These are phyloP conservation scores for Arvicanthis niloticus DNA, from an alignment of 2,113 vertebrate genomes.

Conservation along the genomic window DNA sequence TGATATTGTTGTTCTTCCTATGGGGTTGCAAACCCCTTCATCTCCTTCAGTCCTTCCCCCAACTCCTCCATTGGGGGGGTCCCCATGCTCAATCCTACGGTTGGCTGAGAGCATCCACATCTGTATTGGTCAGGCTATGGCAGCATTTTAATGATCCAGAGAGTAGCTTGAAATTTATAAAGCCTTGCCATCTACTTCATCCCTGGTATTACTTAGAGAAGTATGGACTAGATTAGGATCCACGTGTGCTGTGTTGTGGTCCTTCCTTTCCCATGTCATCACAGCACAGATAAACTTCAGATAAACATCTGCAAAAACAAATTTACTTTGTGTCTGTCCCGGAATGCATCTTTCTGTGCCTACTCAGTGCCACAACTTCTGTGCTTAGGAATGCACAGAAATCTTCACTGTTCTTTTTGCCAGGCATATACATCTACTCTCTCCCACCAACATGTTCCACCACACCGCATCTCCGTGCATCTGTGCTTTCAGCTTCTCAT, in stretches of 20 bases:
- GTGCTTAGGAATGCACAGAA: neutral
- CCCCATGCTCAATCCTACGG: too few species aligned
- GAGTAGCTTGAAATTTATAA: neutral
- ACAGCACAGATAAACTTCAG: neutral
- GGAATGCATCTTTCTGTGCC: neutral
- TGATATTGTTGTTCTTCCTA: too few species aligned
- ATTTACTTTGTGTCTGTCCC: neutral
- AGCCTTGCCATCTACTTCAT: neutral
- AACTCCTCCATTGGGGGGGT: too few species aligned
- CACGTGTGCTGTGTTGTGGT: neutral
- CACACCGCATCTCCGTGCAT: neutral
- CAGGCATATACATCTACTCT: neutral
- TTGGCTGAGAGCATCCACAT: too few species aligned
- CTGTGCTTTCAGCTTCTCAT: neutral
- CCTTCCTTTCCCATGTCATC: neutral
- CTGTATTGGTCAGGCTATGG: too few species aligned
- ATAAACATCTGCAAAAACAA: neutral
- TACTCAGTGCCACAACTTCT: neutral
- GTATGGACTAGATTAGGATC: neutral
- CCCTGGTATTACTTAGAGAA: neutral
- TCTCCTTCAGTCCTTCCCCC: too few species aligned
- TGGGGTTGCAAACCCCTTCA: too few species aligned
- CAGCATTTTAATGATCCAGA: neutral
- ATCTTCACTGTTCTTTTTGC: neutral
- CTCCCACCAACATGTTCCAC: neutral